A percentile compares a stretch with the other conserved stretches of the same genome.
Conservation (phyloP, 2,113 vertebrate genomes). For the Calonectris borealis region DNA sequence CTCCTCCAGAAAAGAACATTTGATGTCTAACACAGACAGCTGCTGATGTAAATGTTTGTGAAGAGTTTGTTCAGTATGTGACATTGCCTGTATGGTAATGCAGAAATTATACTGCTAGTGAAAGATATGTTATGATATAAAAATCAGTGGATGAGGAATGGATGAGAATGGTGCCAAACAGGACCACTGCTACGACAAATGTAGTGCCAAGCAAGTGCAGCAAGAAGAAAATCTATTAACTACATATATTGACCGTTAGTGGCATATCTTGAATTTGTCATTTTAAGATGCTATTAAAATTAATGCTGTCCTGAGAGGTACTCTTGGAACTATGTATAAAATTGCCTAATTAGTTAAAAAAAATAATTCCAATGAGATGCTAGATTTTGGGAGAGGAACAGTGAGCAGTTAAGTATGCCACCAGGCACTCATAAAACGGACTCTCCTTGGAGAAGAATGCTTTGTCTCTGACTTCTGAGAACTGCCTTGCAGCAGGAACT, state of each 20-base stretch:
- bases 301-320: slow-evolving; percentile 1
- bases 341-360: slow-evolving; percentile 8
- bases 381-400: not conserved
- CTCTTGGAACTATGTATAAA: not conserved
- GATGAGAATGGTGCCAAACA: not conserved
- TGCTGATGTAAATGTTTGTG: slow-evolving; percentile 29
- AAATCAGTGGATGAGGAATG: slow-evolving; percentile 8
- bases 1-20: slow-evolving; percentile 1
- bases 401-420: not conserved
- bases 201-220: not conserved
- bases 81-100: not conserved
- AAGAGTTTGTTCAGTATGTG: slow-evolving; percentile 4
- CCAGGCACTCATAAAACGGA: not conserved
- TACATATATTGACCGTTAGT: not conserved
- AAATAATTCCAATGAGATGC: not conserved
- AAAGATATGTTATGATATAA: not conserved
- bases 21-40: not conserved
- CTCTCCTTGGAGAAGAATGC: not conserved
- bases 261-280: not conserved
- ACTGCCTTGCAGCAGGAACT: not conserved
- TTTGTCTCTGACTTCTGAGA: not conserved
- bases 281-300: slow-evolving; percentile 46
- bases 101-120: not conserved
- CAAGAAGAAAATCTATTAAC: slow-evolving; percentile 2
- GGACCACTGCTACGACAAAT: slow-evolving; percentile 3